Evolutionary conservation across 2,113 vertebrate genomes (phyloP), one percentile per base, ranked within the genome.

Genomic region (Engraulis encrasicolus): DNA sequence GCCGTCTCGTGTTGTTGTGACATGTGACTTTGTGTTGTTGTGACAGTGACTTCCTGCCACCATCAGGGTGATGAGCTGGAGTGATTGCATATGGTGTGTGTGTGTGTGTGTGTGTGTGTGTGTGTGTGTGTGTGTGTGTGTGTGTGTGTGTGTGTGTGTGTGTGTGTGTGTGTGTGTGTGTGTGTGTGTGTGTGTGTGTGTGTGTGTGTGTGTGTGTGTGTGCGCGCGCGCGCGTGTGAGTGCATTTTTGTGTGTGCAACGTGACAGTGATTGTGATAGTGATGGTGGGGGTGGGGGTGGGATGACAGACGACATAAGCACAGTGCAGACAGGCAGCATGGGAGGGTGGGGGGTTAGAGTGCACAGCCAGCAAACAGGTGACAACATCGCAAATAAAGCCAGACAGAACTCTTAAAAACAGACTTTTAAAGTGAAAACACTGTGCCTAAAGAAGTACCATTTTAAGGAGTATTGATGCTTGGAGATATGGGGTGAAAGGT

Each of bases 321-420:
- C 79, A 89, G 89, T 89, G 87, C 89, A 90, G 71, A 82, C 81
- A 84, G 88, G 87, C 89, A 91, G 40, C 74, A 31, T 20, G 81
- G 86, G 82, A 92, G 90, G 87, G 89, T 89, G 88, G 83, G 58
- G 52, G 61, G 86, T 81, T 91, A 89, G 87, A 89, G 89, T 88
- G 84, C 66, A 86, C 86, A 93, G 89, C 89, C 91, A 92, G 91
- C 85, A 79, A 49, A 84, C 85, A 88, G 77, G 58, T 86, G 81
- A 88, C 66, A 34, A 74, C 14, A 27, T 74, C 66, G 40, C 66
- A 74, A 74, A 74, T 4, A 3, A 74, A 74, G 31, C 27, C 31
- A 74, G 34, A 74, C 31, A 74, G 34, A 61, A 2, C 17, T 74
- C 11, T 74, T 15, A 6, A 74, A 74, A 74, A 74, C 5, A 17